phyloP scores from a whole-genome alignment of 2,888 invertebrate genomes.

The Eupeodes luniger region DNA sequence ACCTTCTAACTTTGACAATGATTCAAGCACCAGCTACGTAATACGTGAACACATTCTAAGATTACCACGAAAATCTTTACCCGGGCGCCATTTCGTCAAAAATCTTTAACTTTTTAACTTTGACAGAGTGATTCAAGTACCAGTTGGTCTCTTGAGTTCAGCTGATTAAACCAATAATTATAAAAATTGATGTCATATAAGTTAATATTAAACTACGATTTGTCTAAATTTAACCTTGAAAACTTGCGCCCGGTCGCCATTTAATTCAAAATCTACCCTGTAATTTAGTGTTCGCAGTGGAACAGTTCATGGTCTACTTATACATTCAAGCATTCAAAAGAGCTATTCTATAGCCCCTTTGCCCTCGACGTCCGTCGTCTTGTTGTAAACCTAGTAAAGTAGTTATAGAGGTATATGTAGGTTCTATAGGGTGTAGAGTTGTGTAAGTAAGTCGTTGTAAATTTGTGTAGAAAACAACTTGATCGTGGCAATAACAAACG shows the following conservation, averaged over 20 bases:
- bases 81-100: too few species aligned
- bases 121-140: too few species aligned
- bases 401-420: too few species aligned
- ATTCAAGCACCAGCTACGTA: too few species aligned
- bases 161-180: too few species aligned
- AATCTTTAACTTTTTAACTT: too few species aligned
- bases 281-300: constrained; percentile 1
- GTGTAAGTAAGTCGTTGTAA: constrained; percentile 57
- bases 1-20: too few species aligned
- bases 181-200: too few species aligned
- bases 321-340: constrained; percentile 44
- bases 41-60: too few species aligned
- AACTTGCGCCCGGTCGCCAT: neutral
- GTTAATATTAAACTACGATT: too few species aligned
- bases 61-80: too few species aligned
- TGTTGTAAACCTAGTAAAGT: neutral
- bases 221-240: neutral
- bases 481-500: constrained; percentile 66
- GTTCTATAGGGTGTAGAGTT: constrained; percentile 1
- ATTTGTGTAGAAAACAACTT: constrained; percentile 40
- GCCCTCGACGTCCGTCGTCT: neutral
- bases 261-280: neutral
- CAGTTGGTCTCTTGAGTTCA: too few species aligned
- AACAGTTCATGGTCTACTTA: constrained; percentile 75
- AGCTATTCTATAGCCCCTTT: constrained; percentile 9